Evolutionary conservation across 2,113 vertebrate genomes (phyloP).

Genomic region (Maccullochella peelii): DNA sequence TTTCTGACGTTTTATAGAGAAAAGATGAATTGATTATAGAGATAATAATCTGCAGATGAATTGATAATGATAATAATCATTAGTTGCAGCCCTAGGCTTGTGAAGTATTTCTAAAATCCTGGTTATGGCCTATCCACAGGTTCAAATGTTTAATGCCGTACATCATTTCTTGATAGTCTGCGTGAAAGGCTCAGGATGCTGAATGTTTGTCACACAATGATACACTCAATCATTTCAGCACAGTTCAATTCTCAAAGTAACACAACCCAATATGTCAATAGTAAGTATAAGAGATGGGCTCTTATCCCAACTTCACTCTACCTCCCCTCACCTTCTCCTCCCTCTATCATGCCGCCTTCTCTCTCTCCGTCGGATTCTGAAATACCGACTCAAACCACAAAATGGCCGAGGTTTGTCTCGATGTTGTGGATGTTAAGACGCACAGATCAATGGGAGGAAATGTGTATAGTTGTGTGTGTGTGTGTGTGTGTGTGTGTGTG

Average conservation of each 20-base stretch:
- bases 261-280: background rate
- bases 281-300: background rate
- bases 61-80: background rate
- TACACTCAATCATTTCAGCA: background rate
- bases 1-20: background rate
- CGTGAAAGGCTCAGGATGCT: background rate
- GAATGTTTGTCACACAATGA: background rate
- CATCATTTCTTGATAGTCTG: background rate
- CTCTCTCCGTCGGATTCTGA: conserved; percentile 1
- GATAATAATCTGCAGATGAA: background rate
- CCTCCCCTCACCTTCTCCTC: background rate
- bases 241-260: background rate
- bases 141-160: background rate
- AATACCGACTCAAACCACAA: conserved; percentile 33
- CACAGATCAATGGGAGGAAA: conserved; percentile 91
- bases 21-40: background rate
- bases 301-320: background rate
- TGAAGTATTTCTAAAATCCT: conserved; percentile 1
- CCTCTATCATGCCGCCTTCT: background rate
- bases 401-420: conserved; percentile 47
- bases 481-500: conserved; percentile 63
- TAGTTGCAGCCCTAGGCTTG: background rate
- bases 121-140: background rate
- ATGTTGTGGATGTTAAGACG: conserved; percentile 76
- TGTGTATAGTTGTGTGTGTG: conserved; percentile 42